A percentile compares a stretch with the other conserved stretches of the same genome.
Evolutionary conservation across 1,140 invertebrate genomes (phyloP).

Genomic region (Leptinotarsa defecta): DNA sequence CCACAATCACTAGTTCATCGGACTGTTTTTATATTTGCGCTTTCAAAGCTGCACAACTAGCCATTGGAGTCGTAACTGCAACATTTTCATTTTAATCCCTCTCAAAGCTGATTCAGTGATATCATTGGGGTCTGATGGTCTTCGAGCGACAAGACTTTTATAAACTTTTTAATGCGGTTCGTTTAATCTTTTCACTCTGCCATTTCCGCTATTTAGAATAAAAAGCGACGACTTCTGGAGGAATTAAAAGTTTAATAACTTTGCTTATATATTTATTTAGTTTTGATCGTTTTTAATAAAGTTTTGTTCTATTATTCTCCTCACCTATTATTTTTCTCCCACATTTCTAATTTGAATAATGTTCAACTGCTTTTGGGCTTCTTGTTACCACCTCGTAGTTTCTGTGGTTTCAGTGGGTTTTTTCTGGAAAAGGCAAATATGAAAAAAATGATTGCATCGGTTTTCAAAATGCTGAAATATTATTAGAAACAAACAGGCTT

Average conservation of each 20-base stretch:
- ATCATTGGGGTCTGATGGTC: constrained; percentile 6
- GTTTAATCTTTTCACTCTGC: constrained; percentile 17
- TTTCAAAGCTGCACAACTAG: not conserved
- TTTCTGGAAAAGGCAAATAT: no score
- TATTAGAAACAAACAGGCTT: no score
- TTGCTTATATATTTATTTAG: constrained; percentile 14
- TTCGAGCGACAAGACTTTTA: constrained; percentile 13
- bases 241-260: constrained; percentile 15
- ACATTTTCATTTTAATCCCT: not conserved
- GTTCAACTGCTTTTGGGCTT: not conserved
- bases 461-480: no score
- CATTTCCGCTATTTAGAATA: constrained; percentile 17
- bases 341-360: not conserved
- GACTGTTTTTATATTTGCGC: not conserved
- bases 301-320: not conserved
- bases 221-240: not conserved
- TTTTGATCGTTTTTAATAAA: not conserved
- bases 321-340: not conserved
- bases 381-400: not conserved
- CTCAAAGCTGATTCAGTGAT: constrained; percentile 6
- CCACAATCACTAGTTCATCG: no score
- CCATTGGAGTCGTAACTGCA: not conserved
- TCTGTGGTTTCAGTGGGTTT: not conserved
- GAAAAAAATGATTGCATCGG: no score
- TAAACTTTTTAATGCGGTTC: constrained; percentile 18